phyloP scores from a whole-genome alignment of 1,140 invertebrate species.

The Triops longicaudatus region DNA sequence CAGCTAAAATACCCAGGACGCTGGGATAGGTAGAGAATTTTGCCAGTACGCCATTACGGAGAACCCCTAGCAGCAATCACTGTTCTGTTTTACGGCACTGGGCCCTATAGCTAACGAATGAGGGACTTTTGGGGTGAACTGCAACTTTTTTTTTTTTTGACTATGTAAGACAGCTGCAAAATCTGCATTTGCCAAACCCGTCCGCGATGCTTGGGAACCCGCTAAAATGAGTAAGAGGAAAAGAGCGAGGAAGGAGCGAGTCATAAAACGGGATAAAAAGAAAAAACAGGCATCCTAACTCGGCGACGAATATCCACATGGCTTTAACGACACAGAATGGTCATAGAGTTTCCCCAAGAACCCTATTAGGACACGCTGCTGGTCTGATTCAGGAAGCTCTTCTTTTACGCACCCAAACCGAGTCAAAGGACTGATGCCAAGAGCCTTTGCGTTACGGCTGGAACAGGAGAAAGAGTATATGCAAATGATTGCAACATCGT shows the following conservation, averaged over 20 bases:
- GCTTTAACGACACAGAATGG: neutral
- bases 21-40: neutral
- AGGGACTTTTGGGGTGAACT: neutral
- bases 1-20: neutral
- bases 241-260: neutral
- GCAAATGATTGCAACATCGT: slow-evolving; percentile 11
- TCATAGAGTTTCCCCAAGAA: neutral
- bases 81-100: neutral
- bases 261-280: neutral
- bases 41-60: neutral
- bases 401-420: neutral
- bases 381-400: neutral
- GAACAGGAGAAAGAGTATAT: neutral
- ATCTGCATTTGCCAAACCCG: slow-evolving; percentile 11
- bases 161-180: neutral
- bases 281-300: neutral
- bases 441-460: neutral
- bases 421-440: neutral
- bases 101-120: neutral
- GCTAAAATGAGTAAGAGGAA: neutral
- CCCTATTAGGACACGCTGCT: neutral
- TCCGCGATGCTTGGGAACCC: neutral
- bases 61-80: slow-evolving; percentile 2
- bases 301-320: slow-evolving; percentile 14
- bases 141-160: neutral